Evolutionary conservation across 2,797 vertebrate species (phyloP).

Genomic region (Neostethus bicornis): DNA sequence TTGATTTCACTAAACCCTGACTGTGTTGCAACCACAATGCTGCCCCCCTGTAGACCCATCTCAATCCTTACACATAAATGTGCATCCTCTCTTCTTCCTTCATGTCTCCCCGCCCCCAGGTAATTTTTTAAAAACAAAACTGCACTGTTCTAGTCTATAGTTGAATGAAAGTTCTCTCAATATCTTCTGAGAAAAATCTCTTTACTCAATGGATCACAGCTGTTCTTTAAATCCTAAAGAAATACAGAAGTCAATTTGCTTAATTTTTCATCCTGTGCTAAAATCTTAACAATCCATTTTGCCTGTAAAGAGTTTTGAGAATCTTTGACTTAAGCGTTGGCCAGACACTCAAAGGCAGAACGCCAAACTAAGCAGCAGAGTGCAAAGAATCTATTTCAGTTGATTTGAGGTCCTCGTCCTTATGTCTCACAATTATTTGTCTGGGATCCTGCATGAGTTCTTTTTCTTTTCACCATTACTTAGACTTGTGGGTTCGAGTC

Average conservation of each 20-base stretch:
- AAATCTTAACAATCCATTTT: not conserved
- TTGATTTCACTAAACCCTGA: constrained; percentile 65
- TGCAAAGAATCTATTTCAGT: not conserved
- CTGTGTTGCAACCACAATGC: constrained; percentile 55
- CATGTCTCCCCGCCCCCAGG: not conserved
- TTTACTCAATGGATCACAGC: not conserved
- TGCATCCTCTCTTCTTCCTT: constrained; percentile 21
- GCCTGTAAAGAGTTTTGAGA: not conserved
- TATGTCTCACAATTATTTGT: not conserved
- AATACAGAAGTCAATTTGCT: not conserved
- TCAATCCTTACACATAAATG: constrained; percentile 35
- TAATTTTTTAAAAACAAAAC: not conserved
- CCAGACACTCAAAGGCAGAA: not conserved
- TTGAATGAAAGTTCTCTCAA: not conserved
- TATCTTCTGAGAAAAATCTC: constrained; percentile 7
- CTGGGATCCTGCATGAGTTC: not conserved
- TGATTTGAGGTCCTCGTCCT: not conserved
- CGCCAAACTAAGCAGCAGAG: too few species aligned
- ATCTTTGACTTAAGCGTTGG: too few species aligned
- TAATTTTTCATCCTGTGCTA: not conserved
- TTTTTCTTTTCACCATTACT: not conserved
- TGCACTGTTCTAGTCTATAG: not conserved
- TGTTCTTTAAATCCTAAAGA: constrained; percentile 1
- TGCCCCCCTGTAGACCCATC: constrained; percentile 47
- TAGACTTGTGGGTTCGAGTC: too few species aligned